A percentile compares a stretch with the other conserved stretches of the same genome.
These are phyloP conservation scores for Patella caerulea DNA, from an alignment of 2,888 invertebrate species.

Conservation along the genomic window DNA sequence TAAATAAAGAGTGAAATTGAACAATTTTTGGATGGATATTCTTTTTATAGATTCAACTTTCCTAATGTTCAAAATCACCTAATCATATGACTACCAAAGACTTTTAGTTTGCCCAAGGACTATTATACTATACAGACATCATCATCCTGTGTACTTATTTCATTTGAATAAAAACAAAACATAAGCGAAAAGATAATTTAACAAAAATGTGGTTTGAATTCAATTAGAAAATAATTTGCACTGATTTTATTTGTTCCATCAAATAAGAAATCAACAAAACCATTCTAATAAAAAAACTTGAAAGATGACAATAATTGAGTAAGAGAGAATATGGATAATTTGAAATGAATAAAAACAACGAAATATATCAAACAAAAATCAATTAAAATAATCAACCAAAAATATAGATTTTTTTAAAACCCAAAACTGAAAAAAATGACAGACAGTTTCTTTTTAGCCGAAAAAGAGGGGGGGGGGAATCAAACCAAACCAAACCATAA, in stretches of 20 bases:
- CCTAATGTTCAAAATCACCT: too few relatives aligned
- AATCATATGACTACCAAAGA: too few relatives aligned
- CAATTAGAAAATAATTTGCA: not conserved
- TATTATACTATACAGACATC: too few relatives aligned
- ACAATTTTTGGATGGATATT: too few relatives aligned
- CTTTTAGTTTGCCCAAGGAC: too few relatives aligned
- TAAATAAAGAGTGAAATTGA: too few relatives aligned
- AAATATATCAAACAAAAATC: not conserved
- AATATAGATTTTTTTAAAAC: not conserved
- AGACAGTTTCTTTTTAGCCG: too few relatives aligned
- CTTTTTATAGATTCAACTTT: too few relatives aligned
- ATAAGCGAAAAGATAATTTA: not conserved
- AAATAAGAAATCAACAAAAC: not conserved
- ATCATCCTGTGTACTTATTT: not conserved
- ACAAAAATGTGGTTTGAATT: not conserved
- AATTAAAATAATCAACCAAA: not conserved
- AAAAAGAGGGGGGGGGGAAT: too few relatives aligned
- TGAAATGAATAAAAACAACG: not conserved
- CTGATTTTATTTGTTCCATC: not conserved
- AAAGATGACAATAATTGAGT: not conserved
- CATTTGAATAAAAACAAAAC: not conserved
- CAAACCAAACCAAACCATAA: too few relatives aligned
- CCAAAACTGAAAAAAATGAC: not conserved
- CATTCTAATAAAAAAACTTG: not conserved
- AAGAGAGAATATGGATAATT: not conserved